These are phyloP conservation scores for Athetis lepigone DNA, from an alignment of 2,888 invertebrate species.

Conservation along the genomic window DNA sequence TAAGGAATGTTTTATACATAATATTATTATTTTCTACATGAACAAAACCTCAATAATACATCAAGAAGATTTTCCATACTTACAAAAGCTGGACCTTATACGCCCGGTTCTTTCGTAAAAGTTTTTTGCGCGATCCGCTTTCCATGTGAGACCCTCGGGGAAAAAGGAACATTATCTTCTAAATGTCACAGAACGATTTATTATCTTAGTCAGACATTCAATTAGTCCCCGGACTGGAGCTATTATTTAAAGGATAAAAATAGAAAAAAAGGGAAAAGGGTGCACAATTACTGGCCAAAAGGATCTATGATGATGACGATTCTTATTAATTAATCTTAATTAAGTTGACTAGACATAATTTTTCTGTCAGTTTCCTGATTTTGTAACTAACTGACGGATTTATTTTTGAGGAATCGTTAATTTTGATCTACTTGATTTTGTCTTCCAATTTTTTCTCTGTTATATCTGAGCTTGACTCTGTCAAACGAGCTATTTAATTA, in stretches of 20 bases:
- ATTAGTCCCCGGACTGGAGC: not conserved
- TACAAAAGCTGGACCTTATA: not conserved
- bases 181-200: not conserved
- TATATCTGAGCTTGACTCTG: too few relatives aligned
- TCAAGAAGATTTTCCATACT: too few relatives aligned
- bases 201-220: not conserved
- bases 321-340: constrained; percentile 16
- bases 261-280: not conserved
- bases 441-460: too few relatives aligned
- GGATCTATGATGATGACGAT: constrained; percentile 10
- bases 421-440: too few relatives aligned
- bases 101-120: not conserved
- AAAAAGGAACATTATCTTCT: not conserved
- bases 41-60: too few relatives aligned
- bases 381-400: constrained; percentile 1
- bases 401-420: not conserved
- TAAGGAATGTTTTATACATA: too few relatives aligned
- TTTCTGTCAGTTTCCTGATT: not conserved
- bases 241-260: not conserved
- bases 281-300: constrained; percentile 12
- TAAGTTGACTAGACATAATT: constrained; percentile 16
- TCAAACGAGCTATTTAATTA: too few relatives aligned
- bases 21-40: too few relatives aligned
- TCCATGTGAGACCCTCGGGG: not conserved
- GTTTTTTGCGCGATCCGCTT: not conserved